phyloP scores from a whole-genome alignment of 2,113 vertebrate genomes.

The Cynopterus brachyotis region DNA sequence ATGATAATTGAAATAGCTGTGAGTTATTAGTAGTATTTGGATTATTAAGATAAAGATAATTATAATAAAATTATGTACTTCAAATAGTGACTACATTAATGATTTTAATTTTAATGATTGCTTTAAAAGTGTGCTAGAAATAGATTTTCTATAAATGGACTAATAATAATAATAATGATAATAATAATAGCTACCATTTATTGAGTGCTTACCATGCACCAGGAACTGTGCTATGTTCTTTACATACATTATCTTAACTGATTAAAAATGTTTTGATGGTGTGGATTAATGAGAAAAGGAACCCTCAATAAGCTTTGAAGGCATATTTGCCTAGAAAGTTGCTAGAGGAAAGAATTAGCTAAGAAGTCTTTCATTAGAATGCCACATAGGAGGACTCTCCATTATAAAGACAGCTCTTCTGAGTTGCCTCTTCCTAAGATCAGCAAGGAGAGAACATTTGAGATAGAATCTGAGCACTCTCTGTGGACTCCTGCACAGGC shows the following conservation, averaged over 20 bases:
- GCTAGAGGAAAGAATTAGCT: not conserved
- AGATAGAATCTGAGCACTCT: not conserved
- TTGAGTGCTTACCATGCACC: not conserved
- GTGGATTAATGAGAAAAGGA: not conserved
- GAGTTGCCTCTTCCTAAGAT: not conserved
- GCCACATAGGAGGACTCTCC: not conserved
- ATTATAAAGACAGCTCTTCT: not conserved
- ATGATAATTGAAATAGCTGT: conserved; percentile 62
- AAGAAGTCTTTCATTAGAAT: not conserved
- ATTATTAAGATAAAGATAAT: conserved; percentile 73
- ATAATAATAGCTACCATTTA: conserved; percentile 36
- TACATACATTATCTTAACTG: not conserved
- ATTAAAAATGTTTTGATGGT: not conserved
- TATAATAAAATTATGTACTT: conserved; percentile 68
- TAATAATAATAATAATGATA: conserved; percentile 45
- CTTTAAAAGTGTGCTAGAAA: conserved; percentile 47
- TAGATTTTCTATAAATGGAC: conserved; percentile 59
- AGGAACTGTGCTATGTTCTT: not conserved
- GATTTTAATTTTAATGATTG: conserved; percentile 63
- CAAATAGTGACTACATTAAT: conserved; percentile 65
- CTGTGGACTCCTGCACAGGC: not conserved
- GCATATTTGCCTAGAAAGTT: not conserved
- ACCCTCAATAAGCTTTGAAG: not conserved
- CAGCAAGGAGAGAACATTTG: not conserved
- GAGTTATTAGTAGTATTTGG: conserved; percentile 65